Percentiles rank a stretch among this genome's conserved stretches.
Evolutionary conservation across 2,888 invertebrate genomes (phyloP).

Genomic region (Aphodius sticticus): DNA sequence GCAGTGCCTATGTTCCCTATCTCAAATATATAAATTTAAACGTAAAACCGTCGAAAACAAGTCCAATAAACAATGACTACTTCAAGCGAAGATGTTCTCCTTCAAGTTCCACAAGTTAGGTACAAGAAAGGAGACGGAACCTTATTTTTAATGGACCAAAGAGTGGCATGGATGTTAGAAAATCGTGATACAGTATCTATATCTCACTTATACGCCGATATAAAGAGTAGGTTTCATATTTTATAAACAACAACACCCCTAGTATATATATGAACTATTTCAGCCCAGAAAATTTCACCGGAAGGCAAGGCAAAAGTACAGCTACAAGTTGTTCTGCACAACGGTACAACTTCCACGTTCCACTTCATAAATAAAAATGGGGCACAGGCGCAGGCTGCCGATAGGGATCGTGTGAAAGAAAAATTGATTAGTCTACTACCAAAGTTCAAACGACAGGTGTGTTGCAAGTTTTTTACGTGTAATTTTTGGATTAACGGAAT

Average conservation of each 20-base stretch:
- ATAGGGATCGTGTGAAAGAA: slow-evolving; percentile 93
- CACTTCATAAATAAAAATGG: slow-evolving; percentile 94
- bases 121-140: slow-evolving; percentile 97
- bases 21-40: not conserved
- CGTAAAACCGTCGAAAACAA: slow-evolving; percentile 6
- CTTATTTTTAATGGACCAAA: slow-evolving; percentile 93
- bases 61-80: slow-evolving; percentile 71
- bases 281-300: slow-evolving; percentile 92
- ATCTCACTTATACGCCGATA: slow-evolving; percentile 93
- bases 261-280: slow-evolving; percentile 36
- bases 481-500: slow-evolving; percentile 10
- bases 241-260: not conserved
- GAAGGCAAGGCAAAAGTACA: slow-evolving; percentile 98
- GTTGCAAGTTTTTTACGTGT: not conserved
- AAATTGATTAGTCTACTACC: slow-evolving; percentile 89
- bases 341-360: slow-evolving; percentile 94
- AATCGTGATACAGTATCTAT: slow-evolving; percentile 91
- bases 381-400: slow-evolving; percentile 81
- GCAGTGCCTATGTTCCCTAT: not conserved
- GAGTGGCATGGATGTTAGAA: slow-evolving; percentile 96
- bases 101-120: slow-evolving; percentile 91
- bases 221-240: slow-evolving; percentile 78
- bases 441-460: slow-evolving; percentile 89
- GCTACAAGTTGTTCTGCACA: slow-evolving; percentile 94
- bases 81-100: slow-evolving; percentile 92